Base-by-base conservation (phyloP, 2,797 vertebrate species). In the Pterois miles region DNA sequence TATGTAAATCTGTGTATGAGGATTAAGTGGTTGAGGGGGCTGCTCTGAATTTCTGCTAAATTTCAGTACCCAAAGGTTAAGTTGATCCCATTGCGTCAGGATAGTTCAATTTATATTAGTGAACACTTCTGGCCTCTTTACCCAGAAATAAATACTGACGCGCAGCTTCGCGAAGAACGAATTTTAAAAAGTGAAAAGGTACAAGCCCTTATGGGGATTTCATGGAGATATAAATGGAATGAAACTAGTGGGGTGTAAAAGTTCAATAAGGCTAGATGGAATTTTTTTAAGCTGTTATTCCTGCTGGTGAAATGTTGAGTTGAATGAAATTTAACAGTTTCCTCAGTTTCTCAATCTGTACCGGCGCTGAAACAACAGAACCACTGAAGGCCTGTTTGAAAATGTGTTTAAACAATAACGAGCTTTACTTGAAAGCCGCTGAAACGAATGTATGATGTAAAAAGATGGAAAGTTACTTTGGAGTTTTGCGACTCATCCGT, bases 51-150 rank as follows among this genome's bases (percentile, higher is more conserved):
- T 78, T 68, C 58, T 74, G 67, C 65, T 56, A 74, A n/a, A 78
- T 77, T 81, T 82, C 70, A 67, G 27, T 29, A 80, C 59, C 33
- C 25, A 76, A 72, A 88, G 85, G 86, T 88, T 90, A 85, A 89
- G 66, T 77, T 77, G 58, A 33, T 80, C 23, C 31, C 48, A 53
- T 73, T 65, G 76, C 79, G 74, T 66, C 22, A 73, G 74, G 73
- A 82, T 65, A 71, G 43, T 75, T 87, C 46, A 65, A 48, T 85
- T 79, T 79, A 78, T 76, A 82, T 78, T 56, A 73, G 71, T 23
- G 65, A 83, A 71, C 8, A 66, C 54, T 62, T 20, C 65, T 83
- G 82, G 62, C 77, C 79, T 82, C 78, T 83, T 88, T 82, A 76
- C 64, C 22, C 66, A 80, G 69, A 76, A 80, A 81, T 87, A 81